phyloP scores from a whole-genome alignment of 2,888 invertebrate species.

The Yponomeuta evonymella region DNA sequence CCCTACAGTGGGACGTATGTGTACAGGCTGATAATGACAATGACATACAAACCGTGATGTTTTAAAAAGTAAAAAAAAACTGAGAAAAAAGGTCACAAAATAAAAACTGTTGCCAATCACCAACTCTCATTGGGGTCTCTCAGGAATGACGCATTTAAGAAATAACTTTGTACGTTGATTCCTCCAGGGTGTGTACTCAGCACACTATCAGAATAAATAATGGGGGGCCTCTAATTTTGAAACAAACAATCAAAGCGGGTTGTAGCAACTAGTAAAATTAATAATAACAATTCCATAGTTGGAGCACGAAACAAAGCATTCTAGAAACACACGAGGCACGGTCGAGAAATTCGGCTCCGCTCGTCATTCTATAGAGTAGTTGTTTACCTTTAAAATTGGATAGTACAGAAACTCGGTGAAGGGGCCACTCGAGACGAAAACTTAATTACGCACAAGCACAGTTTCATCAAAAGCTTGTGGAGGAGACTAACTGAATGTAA shows the following conservation, averaged over 20 bases:
- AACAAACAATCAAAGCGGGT: not conserved
- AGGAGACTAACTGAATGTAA: not conserved
- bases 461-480: not conserved
- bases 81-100: too few species aligned
- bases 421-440: not conserved
- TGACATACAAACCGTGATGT: too few species aligned
- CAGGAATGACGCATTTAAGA: too few species aligned
- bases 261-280: not conserved
- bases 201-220: too few species aligned
- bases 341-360: not conserved
- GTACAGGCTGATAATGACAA: too few species aligned
- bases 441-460: not conserved
- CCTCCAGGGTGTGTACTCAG: too few species aligned
- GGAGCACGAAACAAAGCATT: not conserved
- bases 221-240: not conserved
- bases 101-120: too few species aligned
- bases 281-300: not conserved
- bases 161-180: too few species aligned
- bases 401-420: not conserved
- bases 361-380: slow-evolving; percentile 4
- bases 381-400: slow-evolving; percentile 12
- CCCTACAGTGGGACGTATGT: too few species aligned
- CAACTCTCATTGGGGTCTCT: too few species aligned
- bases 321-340: not conserved
- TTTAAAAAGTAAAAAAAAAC: too few species aligned